Base-by-base conservation (phyloP, 2,113 vertebrate genomes). In the Anhinga rufa region DNA sequence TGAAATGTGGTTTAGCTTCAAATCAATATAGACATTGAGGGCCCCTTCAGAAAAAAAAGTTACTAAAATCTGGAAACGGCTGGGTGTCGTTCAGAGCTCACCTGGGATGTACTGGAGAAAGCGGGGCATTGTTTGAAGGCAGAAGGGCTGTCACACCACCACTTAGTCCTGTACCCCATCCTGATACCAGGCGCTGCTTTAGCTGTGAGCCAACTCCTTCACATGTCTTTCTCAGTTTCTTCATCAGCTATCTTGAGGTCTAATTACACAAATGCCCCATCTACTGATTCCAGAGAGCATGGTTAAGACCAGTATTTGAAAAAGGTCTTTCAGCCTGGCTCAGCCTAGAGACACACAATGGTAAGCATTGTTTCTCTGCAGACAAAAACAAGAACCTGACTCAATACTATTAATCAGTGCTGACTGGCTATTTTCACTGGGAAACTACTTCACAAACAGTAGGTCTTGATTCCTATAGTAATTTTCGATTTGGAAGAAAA, bases 301-400 rank as follows among this genome's bases (percentile, higher is more conserved):
- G 51, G 57, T 65, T 54, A 51, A 85, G 54, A 77, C 26, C 29
- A 42, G 14, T 29, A 24, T 51, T 91, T 82, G 24, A 46, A 74
- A 75, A 89, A 85, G 16, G 17, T 58, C 78, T 88, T 86, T 88
- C 66, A 88, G 46, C 25, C 32, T 74, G 75, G 52, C 38, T 94
- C 42, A 62, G 66, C 36, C 71, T 31, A 21, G 15, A 72, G 42
- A 54, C 28, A 21, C 16, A 91, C 78, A 94, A 26, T 75, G 34
- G 17, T 68, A 48, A 20, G 38, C 34, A 48, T 42, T 91, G 74
- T 88, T 93, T 65, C 78, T 72, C 29, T n/a, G 54, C 25, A 62
- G 57, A n/a, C 70, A 78, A 60, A 79, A 82, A 19, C 32, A 84
- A 86, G 83, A 86, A 62, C 70, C 75, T 91, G 87, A 91, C 78